These are phyloP conservation scores for Cordilura impudica DNA, from an alignment of 2,888 invertebrate genomes.

Conservation along the genomic window DNA sequence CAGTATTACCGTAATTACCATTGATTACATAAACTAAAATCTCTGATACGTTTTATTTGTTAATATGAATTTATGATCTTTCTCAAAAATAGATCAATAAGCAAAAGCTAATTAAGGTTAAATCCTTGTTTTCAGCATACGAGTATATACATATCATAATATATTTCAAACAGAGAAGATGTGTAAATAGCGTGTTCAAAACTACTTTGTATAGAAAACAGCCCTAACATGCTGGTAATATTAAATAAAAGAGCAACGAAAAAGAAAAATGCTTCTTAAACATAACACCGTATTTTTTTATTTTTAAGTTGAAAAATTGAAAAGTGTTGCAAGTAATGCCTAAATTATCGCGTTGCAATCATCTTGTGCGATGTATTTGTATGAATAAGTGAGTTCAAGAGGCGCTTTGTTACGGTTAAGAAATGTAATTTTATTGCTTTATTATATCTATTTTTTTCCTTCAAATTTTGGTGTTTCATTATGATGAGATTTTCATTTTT, in stretches of 20 bases:
- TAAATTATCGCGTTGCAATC: slow-evolving; percentile 55
- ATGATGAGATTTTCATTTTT: neutral
- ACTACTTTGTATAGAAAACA: slow-evolving; percentile 13
- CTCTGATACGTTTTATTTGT: too few relatives aligned
- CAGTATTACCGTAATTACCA: too few relatives aligned
- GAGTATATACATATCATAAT: too few relatives aligned
- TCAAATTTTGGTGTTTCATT: neutral
- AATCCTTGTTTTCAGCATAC: neutral
- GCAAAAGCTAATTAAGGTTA: neutral
- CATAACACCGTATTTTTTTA: slow-evolving; percentile 20
- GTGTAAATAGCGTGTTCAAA: slow-evolving; percentile 38
- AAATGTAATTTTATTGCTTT: slow-evolving; percentile 64
- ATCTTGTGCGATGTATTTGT: neutral
- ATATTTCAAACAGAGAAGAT: neutral
- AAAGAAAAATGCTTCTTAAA: neutral
- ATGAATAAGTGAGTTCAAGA: neutral
- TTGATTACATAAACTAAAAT: too few relatives aligned
- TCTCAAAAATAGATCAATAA: neutral
- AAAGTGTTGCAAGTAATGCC: slow-evolving; percentile 50
- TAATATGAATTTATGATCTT: neutral
- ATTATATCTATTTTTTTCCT: slow-evolving; percentile 26
- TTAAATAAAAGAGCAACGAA: neutral
- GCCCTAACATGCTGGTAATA: neutral
- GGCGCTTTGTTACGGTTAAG: slow-evolving; percentile 53
- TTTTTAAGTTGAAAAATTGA: neutral